Conservation (phyloP, 2,113 vertebrate genomes). For the Plestiodon gilberti region DNA sequence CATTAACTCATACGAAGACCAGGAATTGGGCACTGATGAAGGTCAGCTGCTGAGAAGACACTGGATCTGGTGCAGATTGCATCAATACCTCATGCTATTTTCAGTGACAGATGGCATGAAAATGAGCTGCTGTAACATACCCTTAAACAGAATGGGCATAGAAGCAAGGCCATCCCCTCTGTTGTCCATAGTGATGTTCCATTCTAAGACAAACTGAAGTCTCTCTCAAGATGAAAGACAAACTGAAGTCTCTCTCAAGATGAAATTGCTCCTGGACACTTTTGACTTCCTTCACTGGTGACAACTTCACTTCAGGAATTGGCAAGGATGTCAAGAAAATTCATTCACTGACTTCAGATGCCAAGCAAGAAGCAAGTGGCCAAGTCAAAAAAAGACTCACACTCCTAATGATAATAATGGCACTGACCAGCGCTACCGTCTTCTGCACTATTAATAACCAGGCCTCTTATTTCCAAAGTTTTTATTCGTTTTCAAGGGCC, state of each 20-base stretch:
- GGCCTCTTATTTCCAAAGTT: slow-evolving; percentile 5
- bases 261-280: not conserved
- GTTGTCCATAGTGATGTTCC: not conserved
- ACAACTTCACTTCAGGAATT: not conserved
- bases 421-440: not conserved
- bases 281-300: not conserved
- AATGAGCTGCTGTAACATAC: not conserved
- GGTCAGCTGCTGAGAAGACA: not conserved
- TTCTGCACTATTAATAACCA: not conserved
- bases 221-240: not conserved
- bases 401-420: slow-evolving; percentile 8
- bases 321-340: slow-evolving; percentile 27
- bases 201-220: not conserved
- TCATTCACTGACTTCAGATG: not conserved
- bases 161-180: not conserved
- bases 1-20: not conserved
- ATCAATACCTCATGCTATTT: not conserved
- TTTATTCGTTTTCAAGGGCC: slow-evolving; percentile 2
- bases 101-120: not conserved
- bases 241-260: not conserved
- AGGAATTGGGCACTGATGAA: not conserved
- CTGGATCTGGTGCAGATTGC: not conserved
- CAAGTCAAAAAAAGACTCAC: not conserved
- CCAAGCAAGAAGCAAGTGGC: slow-evolving; percentile 1
- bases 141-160: not conserved